phyloP scores from a whole-genome alignment of 37 sponge, comb jelly and placozoan genomes.

The Agelas oroides region DNA sequence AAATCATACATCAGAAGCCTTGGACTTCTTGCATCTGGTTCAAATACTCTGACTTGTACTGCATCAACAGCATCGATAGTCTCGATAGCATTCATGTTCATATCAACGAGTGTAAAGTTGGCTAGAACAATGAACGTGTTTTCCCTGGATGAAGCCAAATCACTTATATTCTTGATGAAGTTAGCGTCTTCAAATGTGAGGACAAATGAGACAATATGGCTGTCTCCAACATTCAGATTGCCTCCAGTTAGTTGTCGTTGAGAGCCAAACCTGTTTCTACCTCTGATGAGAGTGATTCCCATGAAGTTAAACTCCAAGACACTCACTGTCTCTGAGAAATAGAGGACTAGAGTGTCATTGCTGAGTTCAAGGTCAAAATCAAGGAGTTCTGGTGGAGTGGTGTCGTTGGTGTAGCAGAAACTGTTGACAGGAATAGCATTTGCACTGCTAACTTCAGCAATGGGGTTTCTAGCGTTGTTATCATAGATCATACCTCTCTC shows the following conservation, averaged over 20 bases:
- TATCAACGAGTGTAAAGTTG: slow-evolving; percentile 73
- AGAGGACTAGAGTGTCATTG: slow-evolving; percentile 66
- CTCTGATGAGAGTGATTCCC: slow-evolving; percentile 70
- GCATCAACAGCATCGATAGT: slow-evolving; percentile 26
- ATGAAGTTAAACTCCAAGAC: slow-evolving; percentile 63
- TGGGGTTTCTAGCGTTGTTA: slow-evolving; percentile 74
- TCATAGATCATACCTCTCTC: slow-evolving; percentile 69
- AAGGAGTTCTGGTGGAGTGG: slow-evolving; percentile 71
- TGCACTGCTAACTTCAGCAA: slow-evolving; percentile 18
- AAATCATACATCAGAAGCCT: slow-evolving; percentile 56
- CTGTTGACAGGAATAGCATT: slow-evolving; percentile 56
- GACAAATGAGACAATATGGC: slow-evolving; percentile 46
- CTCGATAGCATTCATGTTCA: slow-evolving; percentile 71
- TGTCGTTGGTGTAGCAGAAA: slow-evolving; percentile 76
- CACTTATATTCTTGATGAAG: slow-evolving; percentile 73
- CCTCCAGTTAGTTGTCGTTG: slow-evolving; percentile 70
- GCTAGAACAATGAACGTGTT: slow-evolving; percentile 76
- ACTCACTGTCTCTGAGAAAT: slow-evolving; percentile 89
- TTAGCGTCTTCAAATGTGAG: slow-evolving; percentile 83
- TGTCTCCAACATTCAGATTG: slow-evolving; percentile 35
- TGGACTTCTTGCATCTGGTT: slow-evolving; percentile 62
- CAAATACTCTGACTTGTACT: slow-evolving; percentile 39
- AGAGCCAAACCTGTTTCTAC: slow-evolving; percentile 2
- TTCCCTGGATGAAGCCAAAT: slow-evolving; percentile 46
- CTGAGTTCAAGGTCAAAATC: slow-evolving; percentile 79